These are phyloP conservation scores for Excalfactoria chinensis DNA, from an alignment of 2,113 vertebrate genomes.

Conservation along the genomic window DNA sequence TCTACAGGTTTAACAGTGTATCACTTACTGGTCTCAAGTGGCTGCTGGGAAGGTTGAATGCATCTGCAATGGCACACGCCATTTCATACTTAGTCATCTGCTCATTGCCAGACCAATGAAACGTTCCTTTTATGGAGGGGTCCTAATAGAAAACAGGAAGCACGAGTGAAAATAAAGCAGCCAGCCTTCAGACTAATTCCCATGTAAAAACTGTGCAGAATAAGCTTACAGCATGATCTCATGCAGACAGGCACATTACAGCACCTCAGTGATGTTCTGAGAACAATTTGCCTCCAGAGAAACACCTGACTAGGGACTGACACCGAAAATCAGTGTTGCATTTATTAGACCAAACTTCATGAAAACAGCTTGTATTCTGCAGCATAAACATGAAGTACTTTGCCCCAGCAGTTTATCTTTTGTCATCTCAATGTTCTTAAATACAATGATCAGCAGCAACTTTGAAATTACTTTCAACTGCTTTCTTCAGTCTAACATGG, in stretches of 20 bases:
- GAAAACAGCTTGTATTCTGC: neutral
- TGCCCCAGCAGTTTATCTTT: neutral
- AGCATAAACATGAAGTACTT: neutral
- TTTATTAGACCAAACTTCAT: neutral
- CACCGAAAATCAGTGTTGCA: neutral
- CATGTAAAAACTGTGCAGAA: neutral
- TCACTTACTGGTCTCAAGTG: slow-evolving; percentile 91
- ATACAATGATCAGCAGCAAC: neutral
- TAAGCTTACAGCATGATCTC: neutral
- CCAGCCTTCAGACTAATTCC: neutral
- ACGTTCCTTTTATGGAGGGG: slow-evolving; percentile 88
- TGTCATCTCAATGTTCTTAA: neutral
- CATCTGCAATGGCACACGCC: slow-evolving; percentile 90
- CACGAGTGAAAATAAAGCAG: neutral
- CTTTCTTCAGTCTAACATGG: neutral
- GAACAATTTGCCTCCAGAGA: fast-evolving
- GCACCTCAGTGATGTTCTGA: neutral
- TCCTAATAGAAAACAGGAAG: slow-evolving; percentile 78
- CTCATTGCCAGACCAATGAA: slow-evolving; percentile 94
- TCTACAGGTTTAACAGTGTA: neutral
- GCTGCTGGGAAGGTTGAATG: slow-evolving; percentile 91
- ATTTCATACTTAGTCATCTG: slow-evolving; percentile 99
- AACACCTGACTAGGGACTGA: fast-evolving
- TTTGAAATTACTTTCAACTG: neutral
- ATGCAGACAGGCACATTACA: neutral